Evolutionary conservation across 2,797 vertebrate genomes (phyloP).

Genomic region (Halcyon chelicuti): DNA sequence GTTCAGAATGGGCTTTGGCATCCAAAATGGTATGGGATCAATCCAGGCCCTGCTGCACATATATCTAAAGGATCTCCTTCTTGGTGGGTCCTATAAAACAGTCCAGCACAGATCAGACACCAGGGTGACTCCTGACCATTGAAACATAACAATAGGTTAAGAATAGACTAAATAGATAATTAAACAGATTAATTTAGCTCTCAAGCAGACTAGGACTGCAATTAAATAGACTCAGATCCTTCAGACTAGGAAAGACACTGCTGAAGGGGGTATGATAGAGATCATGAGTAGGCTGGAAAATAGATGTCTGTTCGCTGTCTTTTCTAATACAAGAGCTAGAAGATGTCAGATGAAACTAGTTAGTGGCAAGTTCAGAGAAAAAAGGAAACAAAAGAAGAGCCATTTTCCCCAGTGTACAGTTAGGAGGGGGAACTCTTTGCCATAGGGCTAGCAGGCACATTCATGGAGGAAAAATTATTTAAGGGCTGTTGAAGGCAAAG

Average conservation of each 20-base stretch:
- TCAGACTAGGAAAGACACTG: neutral
- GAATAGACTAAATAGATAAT: conserved; percentile 68
- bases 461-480: neutral
- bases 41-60: neutral
- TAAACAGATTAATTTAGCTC: conserved; percentile 46
- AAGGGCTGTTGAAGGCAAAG: neutral
- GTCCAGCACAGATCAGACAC: neutral
- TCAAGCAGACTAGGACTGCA: neutral
- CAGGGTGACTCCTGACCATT: neutral
- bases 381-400: neutral
- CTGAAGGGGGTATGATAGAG: conserved; percentile 36
- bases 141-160: conserved; percentile 27
- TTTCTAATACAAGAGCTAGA: neutral
- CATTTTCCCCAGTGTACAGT: neutral
- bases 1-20: neutral
- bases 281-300: conserved; percentile 19
- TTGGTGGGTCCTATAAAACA: neutral
- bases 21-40: neutral
- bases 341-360: conserved; percentile 27
- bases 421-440: neutral
- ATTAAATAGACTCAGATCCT: conserved; percentile 23
- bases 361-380: conserved; percentile 17
- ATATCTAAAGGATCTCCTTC: neutral
- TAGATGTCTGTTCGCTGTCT: neutral
- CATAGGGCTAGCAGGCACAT: neutral